Evolutionary conservation across 2,888 invertebrate species (phyloP).

Genomic region (Polyommatus iphigenia): DNA sequence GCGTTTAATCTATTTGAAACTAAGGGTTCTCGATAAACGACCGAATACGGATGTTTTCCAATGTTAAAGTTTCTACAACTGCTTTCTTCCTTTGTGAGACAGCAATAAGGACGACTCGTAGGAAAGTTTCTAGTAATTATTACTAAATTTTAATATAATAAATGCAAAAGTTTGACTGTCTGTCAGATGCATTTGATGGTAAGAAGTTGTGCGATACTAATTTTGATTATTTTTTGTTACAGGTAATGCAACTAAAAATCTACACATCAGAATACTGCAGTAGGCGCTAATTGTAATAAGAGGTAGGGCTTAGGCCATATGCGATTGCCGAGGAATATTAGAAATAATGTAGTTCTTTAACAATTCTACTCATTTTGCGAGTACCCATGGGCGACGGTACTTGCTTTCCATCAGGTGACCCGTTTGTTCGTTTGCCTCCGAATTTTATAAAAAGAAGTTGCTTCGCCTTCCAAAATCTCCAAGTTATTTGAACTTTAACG

Average conservation of each 20-base stretch:
- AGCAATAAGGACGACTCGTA: neutral
- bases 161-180: neutral
- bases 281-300: neutral
- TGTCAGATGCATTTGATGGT: neutral
- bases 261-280: neutral
- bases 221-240: neutral
- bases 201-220: neutral
- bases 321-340: neutral
- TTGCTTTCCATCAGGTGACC: no score
- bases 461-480: neutral
- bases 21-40: no score
- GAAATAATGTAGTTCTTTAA: neutral
- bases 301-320: neutral
- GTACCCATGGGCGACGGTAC: no score
- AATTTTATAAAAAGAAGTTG: neutral
- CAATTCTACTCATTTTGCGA: no score
- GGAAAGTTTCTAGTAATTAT: no score
- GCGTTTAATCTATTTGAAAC: no score
- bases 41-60: no score
- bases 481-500: constrained; percentile 16
- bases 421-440: no score
- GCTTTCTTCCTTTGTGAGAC: no score
- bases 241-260: neutral
- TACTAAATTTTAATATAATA: no score
- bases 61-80: no score